phyloP scores from a whole-genome alignment of 2,797 vertebrate genomes.

The Dipus sagitta region DNA sequence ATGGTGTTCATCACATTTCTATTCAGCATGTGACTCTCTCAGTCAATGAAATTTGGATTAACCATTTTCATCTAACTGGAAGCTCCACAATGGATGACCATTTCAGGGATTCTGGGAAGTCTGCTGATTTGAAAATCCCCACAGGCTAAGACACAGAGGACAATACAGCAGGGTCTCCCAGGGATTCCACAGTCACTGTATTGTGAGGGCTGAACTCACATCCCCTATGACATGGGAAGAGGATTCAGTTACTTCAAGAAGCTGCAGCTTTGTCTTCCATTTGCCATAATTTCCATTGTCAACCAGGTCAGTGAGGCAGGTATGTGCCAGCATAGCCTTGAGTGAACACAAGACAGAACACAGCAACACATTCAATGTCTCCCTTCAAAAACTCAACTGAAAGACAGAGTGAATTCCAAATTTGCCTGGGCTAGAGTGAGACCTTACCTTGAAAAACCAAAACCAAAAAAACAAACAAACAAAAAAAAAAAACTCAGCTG shows the following conservation, averaged over 20 bases:
- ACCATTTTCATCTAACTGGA: not conserved
- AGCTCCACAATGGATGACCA: not conserved
- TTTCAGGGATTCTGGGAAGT: not conserved
- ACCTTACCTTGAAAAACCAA: too few species aligned
- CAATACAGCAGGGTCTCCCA: not conserved
- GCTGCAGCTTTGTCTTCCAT: not conserved
- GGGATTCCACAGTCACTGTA: not conserved
- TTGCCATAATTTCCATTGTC: not conserved
- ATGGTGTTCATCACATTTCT: not conserved
- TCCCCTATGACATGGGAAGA: not conserved
- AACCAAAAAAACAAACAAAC: too few species aligned
- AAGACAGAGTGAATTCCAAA: too few species aligned
- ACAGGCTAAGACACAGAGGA: not conserved
- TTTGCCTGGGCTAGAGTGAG: too few species aligned
- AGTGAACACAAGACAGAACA: not conserved
- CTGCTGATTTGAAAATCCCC: not conserved
- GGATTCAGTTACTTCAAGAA: conserved; percentile 39
- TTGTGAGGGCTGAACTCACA: not conserved
- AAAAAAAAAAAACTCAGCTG: too few species aligned
- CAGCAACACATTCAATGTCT: not conserved
- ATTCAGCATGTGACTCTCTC: not conserved
- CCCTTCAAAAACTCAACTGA: not conserved
- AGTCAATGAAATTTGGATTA: not conserved
- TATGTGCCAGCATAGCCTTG: not conserved
- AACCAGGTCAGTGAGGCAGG: not conserved